phyloP scores from a whole-genome alignment of 2,113 vertebrate species.

The Phocoena phocoena region DNA sequence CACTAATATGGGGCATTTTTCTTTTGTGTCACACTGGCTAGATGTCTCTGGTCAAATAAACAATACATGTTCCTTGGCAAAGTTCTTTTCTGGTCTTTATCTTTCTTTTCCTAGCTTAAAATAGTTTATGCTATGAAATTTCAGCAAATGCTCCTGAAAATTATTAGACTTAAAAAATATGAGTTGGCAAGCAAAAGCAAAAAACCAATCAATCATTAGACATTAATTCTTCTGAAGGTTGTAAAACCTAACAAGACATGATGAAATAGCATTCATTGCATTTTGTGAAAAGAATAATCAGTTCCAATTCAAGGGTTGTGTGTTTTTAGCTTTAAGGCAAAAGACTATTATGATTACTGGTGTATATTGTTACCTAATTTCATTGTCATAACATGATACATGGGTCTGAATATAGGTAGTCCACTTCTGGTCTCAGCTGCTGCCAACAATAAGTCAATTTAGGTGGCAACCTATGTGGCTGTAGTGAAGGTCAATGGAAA shows the following conservation, averaged over 20 bases:
- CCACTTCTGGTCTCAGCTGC: neutral
- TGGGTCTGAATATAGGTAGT: conserved; percentile 31
- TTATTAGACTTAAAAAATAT: conserved; percentile 60
- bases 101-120: conserved; percentile 46
- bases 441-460: conserved; percentile 55
- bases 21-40: neutral
- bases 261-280: conserved; percentile 47
- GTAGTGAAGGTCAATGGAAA: conserved; percentile 52
- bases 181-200: conserved; percentile 54
- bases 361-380: conserved; percentile 59
- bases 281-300: conserved; percentile 42
- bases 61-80: conserved; percentile 35
- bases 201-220: conserved; percentile 60
- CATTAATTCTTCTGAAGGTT: conserved; percentile 63
- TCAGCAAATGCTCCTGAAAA: neutral
- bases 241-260: conserved; percentile 51
- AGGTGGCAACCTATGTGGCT: conserved; percentile 42
- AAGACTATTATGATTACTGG: conserved; percentile 37
- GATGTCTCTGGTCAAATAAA: conserved; percentile 22
- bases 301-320: neutral
- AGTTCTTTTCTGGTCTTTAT: conserved; percentile 47
- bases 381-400: neutral
- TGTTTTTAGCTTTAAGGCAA: conserved; percentile 46
- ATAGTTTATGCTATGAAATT: conserved; percentile 49
- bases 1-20: conserved; percentile 12